Evolutionary conservation across 2,888 invertebrate species (phyloP).

Genomic region (Caenorhabditis sp.): DNA sequence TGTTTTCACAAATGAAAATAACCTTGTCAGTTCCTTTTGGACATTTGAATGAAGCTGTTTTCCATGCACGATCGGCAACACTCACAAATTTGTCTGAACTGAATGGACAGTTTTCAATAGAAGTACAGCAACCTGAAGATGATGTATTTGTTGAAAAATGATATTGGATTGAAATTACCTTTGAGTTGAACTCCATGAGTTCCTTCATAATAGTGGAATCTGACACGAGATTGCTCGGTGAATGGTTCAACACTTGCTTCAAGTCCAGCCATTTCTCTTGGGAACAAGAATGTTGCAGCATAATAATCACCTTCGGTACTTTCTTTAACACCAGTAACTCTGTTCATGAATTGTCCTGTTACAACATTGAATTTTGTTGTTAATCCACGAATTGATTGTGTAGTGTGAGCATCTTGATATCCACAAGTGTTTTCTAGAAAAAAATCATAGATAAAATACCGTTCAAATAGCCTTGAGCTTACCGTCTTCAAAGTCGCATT

Average conservation of each 20-base stretch:
- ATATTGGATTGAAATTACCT: constrained; percentile 2
- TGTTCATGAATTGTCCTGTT: constrained; percentile 70
- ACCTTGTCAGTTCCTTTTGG: constrained; percentile 69
- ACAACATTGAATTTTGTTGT: constrained; percentile 69
- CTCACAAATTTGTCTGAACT: constrained; percentile 69
- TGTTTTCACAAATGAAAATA: constrained; percentile 70
- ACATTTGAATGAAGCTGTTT: constrained; percentile 65
- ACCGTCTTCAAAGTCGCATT: constrained; percentile 66
- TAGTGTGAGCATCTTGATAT: constrained; percentile 65
- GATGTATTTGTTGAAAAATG: background rate
- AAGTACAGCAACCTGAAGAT: constrained; percentile 47
- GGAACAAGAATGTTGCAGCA: constrained; percentile 69
- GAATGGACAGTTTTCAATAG: constrained; percentile 60
- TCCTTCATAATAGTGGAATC: constrained; percentile 70
- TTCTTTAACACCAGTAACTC: constrained; percentile 68
- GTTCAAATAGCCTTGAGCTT: background rate
- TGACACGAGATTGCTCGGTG: constrained; percentile 57
- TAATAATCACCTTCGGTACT: constrained; percentile 68
- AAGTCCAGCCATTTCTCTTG: constrained; percentile 68
- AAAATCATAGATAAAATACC: background rate
- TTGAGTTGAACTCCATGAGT: constrained; percentile 70
- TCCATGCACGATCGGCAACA: constrained; percentile 68
- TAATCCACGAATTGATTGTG: constrained; percentile 65
- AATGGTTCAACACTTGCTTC: constrained; percentile 57
- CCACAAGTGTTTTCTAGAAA: constrained; percentile 60